Conservation (phyloP, 2,113 vertebrate species). For the Myiozetetes cayanensis region DNA sequence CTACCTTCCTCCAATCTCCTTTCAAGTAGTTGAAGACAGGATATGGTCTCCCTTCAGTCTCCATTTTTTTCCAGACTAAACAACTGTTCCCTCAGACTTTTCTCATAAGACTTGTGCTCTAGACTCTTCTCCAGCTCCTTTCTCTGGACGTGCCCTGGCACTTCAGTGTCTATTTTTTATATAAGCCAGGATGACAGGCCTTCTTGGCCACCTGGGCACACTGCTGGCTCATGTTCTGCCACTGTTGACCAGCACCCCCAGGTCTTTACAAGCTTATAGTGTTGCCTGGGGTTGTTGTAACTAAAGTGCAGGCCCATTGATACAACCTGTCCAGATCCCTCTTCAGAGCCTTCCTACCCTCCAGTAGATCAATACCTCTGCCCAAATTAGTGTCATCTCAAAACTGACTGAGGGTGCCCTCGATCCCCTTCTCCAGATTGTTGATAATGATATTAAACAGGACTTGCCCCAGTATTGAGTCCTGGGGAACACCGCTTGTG, state of each 20-base stretch:
- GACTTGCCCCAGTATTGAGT: neutral
- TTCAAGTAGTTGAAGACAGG: neutral
- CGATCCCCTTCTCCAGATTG: neutral
- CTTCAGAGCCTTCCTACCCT: neutral
- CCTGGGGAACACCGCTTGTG: neutral
- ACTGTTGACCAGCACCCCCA: neutral
- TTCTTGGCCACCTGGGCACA: neutral
- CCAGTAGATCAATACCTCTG: neutral
- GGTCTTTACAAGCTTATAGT: neutral
- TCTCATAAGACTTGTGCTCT: neutral
- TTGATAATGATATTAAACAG: neutral
- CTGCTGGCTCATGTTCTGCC: neutral
- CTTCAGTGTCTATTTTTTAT: neutral
- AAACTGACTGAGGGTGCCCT: neutral
- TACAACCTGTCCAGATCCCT: neutral
- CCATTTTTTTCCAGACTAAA: neutral
- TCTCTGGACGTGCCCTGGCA: neutral
- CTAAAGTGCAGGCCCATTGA: neutral
- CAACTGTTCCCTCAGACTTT: neutral
- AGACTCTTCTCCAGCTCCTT: neutral
- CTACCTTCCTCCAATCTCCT: neutral
- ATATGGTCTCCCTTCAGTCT: neutral
- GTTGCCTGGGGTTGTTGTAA: neutral
- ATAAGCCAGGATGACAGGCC: neutral
- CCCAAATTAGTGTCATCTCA: neutral